Evolutionary conservation across 1,140 invertebrate species (phyloP).

Genomic region (Acromyrmex charruanus): DNA sequence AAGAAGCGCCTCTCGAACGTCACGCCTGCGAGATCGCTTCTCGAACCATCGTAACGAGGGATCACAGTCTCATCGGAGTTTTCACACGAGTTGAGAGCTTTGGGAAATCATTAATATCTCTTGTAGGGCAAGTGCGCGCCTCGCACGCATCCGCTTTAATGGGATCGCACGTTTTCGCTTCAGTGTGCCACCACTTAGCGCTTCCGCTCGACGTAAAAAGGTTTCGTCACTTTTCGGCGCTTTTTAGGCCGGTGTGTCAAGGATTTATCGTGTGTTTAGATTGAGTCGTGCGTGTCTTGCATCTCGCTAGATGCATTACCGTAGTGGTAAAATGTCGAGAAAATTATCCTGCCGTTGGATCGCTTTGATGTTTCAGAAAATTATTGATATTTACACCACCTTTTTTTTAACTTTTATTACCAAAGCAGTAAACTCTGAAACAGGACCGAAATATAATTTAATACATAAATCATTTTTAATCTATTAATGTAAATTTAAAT

Average conservation of each 20-base stretch:
- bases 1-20: conserved; percentile 47
- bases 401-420: background rate
- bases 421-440: background rate
- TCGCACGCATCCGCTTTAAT: conserved; percentile 67
- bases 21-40: conserved; percentile 39
- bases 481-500: background rate
- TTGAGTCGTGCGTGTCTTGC: conserved; percentile 62
- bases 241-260: conserved; percentile 68
- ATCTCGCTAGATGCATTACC: conserved; percentile 68
- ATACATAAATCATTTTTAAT: conserved; percentile 1
- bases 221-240: conserved; percentile 73
- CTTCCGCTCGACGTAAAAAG: conserved; percentile 74
- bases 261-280: conserved; percentile 81
- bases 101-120: conserved; percentile 84
- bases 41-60: conserved; percentile 29
- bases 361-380: conserved; percentile 5
- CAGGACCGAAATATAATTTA: background rate
- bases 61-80: conserved; percentile 64
- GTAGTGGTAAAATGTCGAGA: conserved; percentile 55
- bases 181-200: conserved; percentile 75
- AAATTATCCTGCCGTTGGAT: conserved; percentile 55
- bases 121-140: conserved; percentile 41
- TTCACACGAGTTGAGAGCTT: conserved; percentile 80
- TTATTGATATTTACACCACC: background rate
- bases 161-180: conserved; percentile 67